A percentile compares a stretch with the other conserved stretches of the same genome.
These are phyloP conservation scores for Nyctereutes procyonoides DNA, from an alignment of 2,113 vertebrate species.

Conservation along the genomic window DNA sequence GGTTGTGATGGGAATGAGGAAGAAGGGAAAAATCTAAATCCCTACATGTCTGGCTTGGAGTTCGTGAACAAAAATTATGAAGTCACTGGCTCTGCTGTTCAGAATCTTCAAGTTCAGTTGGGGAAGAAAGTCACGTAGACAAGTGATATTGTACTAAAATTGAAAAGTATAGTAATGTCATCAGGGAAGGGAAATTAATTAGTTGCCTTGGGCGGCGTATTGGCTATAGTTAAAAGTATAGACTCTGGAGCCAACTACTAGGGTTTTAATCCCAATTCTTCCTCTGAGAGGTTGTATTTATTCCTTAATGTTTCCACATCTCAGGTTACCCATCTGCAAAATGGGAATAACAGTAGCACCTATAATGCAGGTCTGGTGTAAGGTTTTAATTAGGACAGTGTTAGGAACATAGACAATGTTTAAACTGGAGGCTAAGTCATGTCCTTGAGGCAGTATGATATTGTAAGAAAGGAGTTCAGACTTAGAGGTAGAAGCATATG, in stretches of 20 bases:
- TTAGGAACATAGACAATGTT: not conserved
- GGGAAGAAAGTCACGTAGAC: not conserved
- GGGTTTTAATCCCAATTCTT: not conserved
- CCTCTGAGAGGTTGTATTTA: not conserved
- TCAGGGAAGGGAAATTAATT: not conserved
- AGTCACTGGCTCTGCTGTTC: not conserved
- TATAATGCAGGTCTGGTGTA: not conserved
- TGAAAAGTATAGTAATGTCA: not conserved
- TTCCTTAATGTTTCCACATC: not conserved
- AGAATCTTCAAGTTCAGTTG: not conserved
- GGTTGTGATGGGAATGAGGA: not conserved
- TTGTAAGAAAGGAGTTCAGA: not conserved
- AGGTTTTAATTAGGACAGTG: not conserved
- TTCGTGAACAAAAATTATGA: conserved; percentile 22
- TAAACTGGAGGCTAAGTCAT: not conserved
- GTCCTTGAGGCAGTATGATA: not conserved
- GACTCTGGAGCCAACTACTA: not conserved
- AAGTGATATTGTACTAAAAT: not conserved
- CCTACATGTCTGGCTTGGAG: not conserved
- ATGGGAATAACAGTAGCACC: not conserved
- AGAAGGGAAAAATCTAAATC: not conserved
- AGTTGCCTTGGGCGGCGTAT: not conserved
- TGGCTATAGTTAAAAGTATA: not conserved
- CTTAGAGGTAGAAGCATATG: not conserved
- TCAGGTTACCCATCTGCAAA: not conserved